Evolutionary conservation across 2,113 vertebrate species (phyloP), one percentile per base, ranked within the genome.

Genomic region (Aix galericulata): DNA sequence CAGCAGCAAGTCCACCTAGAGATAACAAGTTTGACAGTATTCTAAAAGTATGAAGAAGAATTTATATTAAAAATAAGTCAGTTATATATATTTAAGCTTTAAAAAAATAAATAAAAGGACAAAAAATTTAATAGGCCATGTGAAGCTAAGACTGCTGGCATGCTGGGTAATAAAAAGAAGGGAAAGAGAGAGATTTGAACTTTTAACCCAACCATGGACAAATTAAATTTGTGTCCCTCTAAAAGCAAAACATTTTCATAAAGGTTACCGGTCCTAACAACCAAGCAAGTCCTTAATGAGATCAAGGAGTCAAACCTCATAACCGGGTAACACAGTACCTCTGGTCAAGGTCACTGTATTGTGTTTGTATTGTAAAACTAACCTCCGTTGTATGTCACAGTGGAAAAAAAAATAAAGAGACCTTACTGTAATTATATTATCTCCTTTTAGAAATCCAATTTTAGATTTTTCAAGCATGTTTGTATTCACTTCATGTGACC

Each of bases 21-120:
- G 77, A 81, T 71, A 81, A 50, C 2, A 79, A 53, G 16, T 81
- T 40, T 82, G 60, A 87, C 32, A 58, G 23, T 46, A 88, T 88
- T 88, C 25, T 82, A 8, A 25, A 91, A 91, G 42, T 59, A 38
- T 76, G 48, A 81, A 74, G 69, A 78, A 63, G 59, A 88, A 64
- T 68, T 89, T 82, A 77, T 91, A 85, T 82, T 79, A 88, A 88
- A 90, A 92, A 60, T 83, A 86, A 64, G 64, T 89, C 52, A 89
- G n/a, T 13, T 6, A 1, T 77, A 67, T 67, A 27, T 91, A 34
- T 52, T 93, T 88, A 79, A 90, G 25, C 67, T 82, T 91, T 32
- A 6, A 84, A 91, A 91, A 50, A 73, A 79, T 13, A 76, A 64
- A 59, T 75, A 26, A 75, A 79, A 85, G 48, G 34, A 64, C 32